These are phyloP conservation scores for Tiliqua scincoides DNA, from an alignment of 2,113 vertebrate species.

Conservation along the genomic window DNA sequence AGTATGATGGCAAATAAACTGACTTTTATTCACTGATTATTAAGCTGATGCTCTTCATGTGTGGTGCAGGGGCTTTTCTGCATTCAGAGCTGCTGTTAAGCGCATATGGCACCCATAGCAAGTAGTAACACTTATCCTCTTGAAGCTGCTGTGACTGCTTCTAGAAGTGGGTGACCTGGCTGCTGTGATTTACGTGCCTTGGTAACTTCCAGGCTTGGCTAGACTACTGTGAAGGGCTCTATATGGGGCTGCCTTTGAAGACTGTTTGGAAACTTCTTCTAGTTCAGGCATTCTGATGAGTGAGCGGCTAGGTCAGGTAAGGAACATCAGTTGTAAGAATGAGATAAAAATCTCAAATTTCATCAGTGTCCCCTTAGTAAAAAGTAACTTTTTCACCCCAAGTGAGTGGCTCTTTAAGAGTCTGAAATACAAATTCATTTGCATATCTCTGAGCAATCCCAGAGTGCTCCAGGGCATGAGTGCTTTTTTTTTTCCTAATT, in stretches of 20 bases:
- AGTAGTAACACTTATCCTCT: not conserved
- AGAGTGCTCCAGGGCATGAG: not conserved
- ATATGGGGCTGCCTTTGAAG: no score
- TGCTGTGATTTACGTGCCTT: not conserved
- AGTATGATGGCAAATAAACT: not conserved
- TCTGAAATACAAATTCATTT: not conserved
- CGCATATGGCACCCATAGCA: not conserved
- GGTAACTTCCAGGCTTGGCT: not conserved
- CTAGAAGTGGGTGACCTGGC: not conserved
- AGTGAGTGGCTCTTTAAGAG: not conserved
- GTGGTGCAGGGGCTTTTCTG: not conserved
- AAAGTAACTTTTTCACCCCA: not conserved
- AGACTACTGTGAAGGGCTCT: not conserved
- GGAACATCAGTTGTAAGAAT: not conserved
- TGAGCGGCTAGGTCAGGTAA: no score
- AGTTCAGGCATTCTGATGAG: no score
- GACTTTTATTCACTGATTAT: not conserved
- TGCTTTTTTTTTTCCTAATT: no score
- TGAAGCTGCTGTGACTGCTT: not conserved
- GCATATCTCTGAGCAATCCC: not conserved
- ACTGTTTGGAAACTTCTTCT: no score
- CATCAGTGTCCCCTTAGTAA: not conserved
- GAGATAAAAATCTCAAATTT: no score
- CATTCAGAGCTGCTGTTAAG: not conserved
- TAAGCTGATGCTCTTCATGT: no score